Base-by-base conservation (phyloP, 1,140 invertebrate genomes). In the Zaprionus vittiger region DNA sequence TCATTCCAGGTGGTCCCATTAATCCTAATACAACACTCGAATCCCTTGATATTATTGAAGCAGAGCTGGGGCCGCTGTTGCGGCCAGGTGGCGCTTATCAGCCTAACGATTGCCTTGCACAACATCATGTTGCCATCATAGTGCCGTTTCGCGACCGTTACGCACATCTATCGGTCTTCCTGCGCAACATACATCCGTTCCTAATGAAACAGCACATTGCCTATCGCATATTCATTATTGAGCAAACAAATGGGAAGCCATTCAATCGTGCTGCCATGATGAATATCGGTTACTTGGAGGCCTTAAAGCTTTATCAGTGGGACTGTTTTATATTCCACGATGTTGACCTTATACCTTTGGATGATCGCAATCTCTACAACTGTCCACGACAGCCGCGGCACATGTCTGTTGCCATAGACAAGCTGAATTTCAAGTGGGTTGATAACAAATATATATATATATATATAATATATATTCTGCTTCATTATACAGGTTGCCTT, bases 281-380 rank as follows among this genome's bases (percentile, higher is more conserved):
- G 96, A 99, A 99, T 93, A 96, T 99, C n/a, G 98, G 98, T 7
- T 99, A 96, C 93, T 94, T 95, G 44, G 98, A 99, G 93, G 96
- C 97, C 2, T 93, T 96, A 76, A 97, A 97, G 91, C 93, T 95
- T 44, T 95, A 95, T 47, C 94, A 95, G 47, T 98, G 96, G 93
- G 96, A 97, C 85, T 99, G 98, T 93, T 98, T 98, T 93, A 96
- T 99, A 74, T 99, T 99, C 93, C 98, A 99, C 93, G 98, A 99
- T 93, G 97, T 99, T 24, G 98, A 99, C 93, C 94, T 99, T 56
- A 93, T 99, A 83, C 98, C 98, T 6, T 96, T 99, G 90, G 97
- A 99, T 94, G 97, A 98, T 86, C 93, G 96, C 70, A 99, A 99
- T 93, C 93, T 99, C 24, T 99, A 99, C 93, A 96, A 95, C 15